These are phyloP conservation scores for Theodoxus fluviatilis DNA, from an alignment of 2,888 invertebrate genomes.

Conservation along the genomic window DNA sequence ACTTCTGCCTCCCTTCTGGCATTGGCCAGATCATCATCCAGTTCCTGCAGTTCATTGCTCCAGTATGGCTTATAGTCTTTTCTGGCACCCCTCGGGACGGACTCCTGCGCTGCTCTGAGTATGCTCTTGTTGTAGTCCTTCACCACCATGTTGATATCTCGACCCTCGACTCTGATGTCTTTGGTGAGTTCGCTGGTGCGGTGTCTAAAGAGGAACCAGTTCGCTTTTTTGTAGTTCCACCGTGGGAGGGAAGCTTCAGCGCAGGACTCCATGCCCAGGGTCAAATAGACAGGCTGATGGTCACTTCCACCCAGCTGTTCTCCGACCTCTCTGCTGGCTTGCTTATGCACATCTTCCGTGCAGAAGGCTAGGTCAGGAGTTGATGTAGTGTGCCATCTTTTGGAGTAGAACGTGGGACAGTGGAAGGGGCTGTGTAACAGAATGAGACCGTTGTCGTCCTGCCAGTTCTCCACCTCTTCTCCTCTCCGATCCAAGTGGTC, in stretches of 20 bases:
- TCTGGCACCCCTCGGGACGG: slow-evolving; percentile 12
- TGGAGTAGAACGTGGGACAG: no score
- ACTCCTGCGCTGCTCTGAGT: slow-evolving; percentile 15
- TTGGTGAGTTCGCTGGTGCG: neutral
- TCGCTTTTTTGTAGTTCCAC: slow-evolving; percentile 23
- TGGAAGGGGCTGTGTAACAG: no score
- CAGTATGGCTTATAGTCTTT: slow-evolving; percentile 22
- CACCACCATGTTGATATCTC: neutral
- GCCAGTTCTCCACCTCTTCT: no score
- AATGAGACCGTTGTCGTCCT: no score
- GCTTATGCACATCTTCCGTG: neutral
- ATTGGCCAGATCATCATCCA: neutral
- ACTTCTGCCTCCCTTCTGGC: slow-evolving; percentile 13
- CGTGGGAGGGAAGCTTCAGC: neutral
- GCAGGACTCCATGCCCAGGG: neutral
- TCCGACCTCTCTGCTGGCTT: slow-evolving; percentile 17
- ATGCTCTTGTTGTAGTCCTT: neutral
- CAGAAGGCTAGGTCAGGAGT: neutral
- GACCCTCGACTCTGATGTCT: neutral
- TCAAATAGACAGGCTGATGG: neutral
- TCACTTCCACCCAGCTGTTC: slow-evolving; percentile 24
- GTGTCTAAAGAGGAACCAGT: slow-evolving; percentile 5
- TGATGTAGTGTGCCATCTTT: no score
- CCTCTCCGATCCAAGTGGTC: no score
- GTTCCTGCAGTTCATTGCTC: neutral